Evolutionary conservation across 2,113 vertebrate genomes (phyloP).

Genomic region (Nyctibius bracteatus): DNA sequence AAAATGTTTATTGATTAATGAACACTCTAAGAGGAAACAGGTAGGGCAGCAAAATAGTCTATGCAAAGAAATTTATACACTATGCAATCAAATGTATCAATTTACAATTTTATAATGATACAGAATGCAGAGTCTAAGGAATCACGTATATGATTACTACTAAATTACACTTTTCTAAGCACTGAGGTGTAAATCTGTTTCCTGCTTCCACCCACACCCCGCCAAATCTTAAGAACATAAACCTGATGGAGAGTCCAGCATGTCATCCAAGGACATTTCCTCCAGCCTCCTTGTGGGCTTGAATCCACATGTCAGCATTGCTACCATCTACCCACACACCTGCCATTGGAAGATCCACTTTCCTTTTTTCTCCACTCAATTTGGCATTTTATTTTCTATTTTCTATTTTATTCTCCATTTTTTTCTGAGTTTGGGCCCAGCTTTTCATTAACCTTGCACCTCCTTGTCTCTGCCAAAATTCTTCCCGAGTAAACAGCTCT

Average conservation of each 20-base stretch:
- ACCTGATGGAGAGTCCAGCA: neutral
- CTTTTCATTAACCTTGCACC: neutral
- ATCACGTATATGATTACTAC: neutral
- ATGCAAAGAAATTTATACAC: neutral
- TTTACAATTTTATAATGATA: neutral
- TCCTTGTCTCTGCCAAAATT: neutral
- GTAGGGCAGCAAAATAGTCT: neutral
- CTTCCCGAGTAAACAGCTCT: neutral
- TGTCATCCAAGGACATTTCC: neutral
- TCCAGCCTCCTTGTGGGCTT: neutral
- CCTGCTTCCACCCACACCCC: neutral
- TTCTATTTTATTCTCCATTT: accelerated
- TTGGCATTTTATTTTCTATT: neutral
- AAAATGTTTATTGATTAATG: neutral
- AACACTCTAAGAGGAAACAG: neutral
- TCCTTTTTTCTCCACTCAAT: neutral
- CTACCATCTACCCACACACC: neutral
- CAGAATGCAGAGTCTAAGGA: neutral
- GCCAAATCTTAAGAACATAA: neutral
- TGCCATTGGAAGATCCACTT: neutral
- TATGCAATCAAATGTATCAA: neutral
- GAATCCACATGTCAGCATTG: neutral
- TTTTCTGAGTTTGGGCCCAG: neutral
- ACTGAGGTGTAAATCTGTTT: neutral
- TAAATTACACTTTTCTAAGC: neutral